Conservation (phyloP, 2,888 invertebrate species). For the Falcaria lacertinaria region DNA sequence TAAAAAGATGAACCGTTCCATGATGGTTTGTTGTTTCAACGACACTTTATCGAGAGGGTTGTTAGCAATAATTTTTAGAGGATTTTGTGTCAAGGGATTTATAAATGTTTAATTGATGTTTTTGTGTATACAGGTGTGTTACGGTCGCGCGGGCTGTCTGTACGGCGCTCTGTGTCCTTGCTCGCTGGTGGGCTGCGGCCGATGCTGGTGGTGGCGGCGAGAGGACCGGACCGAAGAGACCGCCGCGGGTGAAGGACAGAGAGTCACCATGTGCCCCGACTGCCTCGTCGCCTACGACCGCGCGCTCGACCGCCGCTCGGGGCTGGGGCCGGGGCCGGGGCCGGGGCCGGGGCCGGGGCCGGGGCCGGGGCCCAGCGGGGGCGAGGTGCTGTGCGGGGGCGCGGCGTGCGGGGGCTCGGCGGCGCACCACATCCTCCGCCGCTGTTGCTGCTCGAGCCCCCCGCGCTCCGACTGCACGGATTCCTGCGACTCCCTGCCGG, state of each 20-base stretch:
- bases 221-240: conserved; percentile 23
- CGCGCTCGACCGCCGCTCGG: conserved; percentile 30
- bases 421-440: conserved; percentile 51
- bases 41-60: too few relatives aligned
- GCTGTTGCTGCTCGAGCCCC: conserved; percentile 60
- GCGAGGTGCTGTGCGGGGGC: conserved; percentile 58
- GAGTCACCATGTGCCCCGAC: conserved; percentile 33
- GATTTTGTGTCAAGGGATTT: too few relatives aligned
- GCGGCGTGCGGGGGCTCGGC: conserved; percentile 80
- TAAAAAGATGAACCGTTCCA: too few relatives aligned
- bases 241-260: conserved; percentile 24
- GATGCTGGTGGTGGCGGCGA: conserved; percentile 67
- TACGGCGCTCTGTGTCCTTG: conserved; percentile 64
- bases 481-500: conserved; percentile 84
- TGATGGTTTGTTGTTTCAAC: too few relatives aligned
- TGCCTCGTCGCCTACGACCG: conserved; percentile 54
- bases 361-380: conserved; percentile 37
- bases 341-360: conserved; percentile 1
- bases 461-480: conserved; percentile 85
- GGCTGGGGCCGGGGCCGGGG: too few relatives aligned
- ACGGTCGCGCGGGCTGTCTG: conserved; percentile 39
- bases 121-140: conserved; percentile 34
- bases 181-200: conserved; percentile 63
- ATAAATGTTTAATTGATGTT: conserved; percentile 40
- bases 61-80: too few relatives aligned